A percentile compares a stretch with the other conserved stretches of the same genome.
Conservation (phyloP, 2,797 vertebrate species). For the Diplodus sargus region DNA sequence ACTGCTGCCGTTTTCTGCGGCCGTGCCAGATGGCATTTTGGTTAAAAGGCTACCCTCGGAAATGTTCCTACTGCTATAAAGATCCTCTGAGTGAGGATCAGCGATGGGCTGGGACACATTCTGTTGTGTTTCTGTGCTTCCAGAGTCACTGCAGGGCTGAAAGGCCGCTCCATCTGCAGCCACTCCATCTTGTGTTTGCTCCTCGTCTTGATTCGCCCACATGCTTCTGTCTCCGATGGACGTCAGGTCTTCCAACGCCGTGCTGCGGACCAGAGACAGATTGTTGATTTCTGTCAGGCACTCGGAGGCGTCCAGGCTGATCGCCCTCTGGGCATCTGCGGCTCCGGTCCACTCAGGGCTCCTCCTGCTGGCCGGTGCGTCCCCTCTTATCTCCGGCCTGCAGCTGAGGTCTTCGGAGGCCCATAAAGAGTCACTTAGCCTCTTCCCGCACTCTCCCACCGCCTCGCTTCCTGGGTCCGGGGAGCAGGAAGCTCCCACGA, state of each 20-base stretch:
- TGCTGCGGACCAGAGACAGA: conserved; percentile 76
- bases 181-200: conserved; percentile 27
- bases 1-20: conserved; percentile 45
- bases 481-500: conserved; percentile 56
- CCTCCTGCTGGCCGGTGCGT: conserved; percentile 39
- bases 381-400: conserved; percentile 40
- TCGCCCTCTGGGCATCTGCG: conserved; percentile 64
- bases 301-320: conserved; percentile 79
- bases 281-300: conserved; percentile 62
- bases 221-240: conserved; percentile 66
- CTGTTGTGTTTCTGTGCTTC: conserved; percentile 28
- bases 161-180: conserved; percentile 29
- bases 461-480: conserved; percentile 57
- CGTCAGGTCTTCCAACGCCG: conserved; percentile 81
- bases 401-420: conserved; percentile 71
- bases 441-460: conserved; percentile 68
- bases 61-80: conserved; percentile 1
- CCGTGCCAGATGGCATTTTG: conserved; percentile 34
- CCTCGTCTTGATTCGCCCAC: conserved; percentile 17
- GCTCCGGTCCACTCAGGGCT: conserved; percentile 60
- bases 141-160: conserved; percentile 14
- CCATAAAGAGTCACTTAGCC: conserved; percentile 67
- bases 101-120: conserved; percentile 4
- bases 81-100: conserved; percentile 34
- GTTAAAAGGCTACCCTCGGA: conserved; percentile 31